Base-by-base conservation (phyloP, 1,140 invertebrate species). In the Wiebesia pumilae region DNA sequence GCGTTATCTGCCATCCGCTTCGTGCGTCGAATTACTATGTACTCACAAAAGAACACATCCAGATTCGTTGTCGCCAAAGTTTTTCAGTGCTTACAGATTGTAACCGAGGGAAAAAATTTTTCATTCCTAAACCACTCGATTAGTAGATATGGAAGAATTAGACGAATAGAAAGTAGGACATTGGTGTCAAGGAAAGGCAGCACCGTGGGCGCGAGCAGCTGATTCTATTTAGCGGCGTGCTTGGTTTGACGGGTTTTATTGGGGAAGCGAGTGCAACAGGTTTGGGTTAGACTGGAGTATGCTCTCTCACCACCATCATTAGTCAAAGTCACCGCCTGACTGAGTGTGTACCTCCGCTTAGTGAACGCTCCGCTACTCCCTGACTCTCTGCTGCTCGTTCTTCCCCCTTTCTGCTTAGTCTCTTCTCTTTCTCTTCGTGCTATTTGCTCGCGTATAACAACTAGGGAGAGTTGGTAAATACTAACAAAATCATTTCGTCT, bases 221-320 rank as follows among this genome's bases (percentile, higher is more conserved):
- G 91, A 93, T 93, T 93, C 92, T 93, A 94, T 94, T 93, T 93
- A 94, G 91, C 90, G 88, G 91, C 90, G 90, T 91, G 91, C 33
- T 91, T 91, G 43, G 92, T 93, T 93, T 93, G 91, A 93, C 92
- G 91, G 80, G 91, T 73, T 81, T 86, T 67, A 81, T 67, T 75
- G 62, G 77, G 54, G 35, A 80, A 30, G 38, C 90, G 91, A 91
- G 92, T 93, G 93, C 93, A 94, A 93, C 93, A 93, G 93, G 93
- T 87, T 94, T 90, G 92, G 91, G 91, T 91, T 93, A 92, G 92
- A 93, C 90, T 92, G 90, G 91, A 93, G 93, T 93, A 90, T 93
- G 91, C 35, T 93, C 92, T 93, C 92, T 93, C 92, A 91, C 92
- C 93, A 93, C 93, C 93, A 94, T 94, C 93, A 94, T 94, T 94